phyloP scores from a whole-genome alignment of 2,113 vertebrate genomes.

The Sterrhoptilus dennistouni region DNA sequence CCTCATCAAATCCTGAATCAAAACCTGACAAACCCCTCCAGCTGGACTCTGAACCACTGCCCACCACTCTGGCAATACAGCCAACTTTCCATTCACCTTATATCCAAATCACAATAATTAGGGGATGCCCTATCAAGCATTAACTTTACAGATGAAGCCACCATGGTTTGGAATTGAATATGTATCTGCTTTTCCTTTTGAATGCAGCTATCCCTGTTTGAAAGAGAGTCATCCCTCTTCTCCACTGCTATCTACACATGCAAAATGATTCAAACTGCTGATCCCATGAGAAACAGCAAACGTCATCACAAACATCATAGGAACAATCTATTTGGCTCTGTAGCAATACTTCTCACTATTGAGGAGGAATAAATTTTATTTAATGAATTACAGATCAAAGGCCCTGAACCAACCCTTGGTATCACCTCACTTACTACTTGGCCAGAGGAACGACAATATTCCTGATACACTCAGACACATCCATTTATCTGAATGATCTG shows the following conservation, averaged over 20 bases:
- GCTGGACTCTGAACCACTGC: not conserved
- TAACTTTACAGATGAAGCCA: not conserved
- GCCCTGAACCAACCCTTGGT: not conserved
- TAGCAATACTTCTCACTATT: not conserved
- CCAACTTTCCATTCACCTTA: not conserved
- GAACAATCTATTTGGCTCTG: not conserved
- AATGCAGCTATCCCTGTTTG: not conserved
- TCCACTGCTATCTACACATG: not conserved
- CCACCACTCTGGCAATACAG: not conserved
- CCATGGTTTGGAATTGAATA: not conserved
- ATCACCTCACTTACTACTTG: not conserved
- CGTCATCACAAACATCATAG: not conserved
- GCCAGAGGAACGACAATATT: not conserved
- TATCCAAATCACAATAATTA: not conserved
- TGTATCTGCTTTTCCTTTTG: not conserved
- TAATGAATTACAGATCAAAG: slow-evolving; percentile 31
- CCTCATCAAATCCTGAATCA: not conserved
- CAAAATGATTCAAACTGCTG: not conserved
- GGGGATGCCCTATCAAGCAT: not conserved
- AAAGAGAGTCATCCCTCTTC: not conserved
- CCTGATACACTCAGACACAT: not conserved
- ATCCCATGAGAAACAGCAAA: not conserved
- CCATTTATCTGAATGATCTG: not conserved
- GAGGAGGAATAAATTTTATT: not conserved
- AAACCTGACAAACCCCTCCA: not conserved